Evolutionary conservation across 1,140 invertebrate species (phyloP).

Genomic region (Acyrthosiphon pisum): DNA sequence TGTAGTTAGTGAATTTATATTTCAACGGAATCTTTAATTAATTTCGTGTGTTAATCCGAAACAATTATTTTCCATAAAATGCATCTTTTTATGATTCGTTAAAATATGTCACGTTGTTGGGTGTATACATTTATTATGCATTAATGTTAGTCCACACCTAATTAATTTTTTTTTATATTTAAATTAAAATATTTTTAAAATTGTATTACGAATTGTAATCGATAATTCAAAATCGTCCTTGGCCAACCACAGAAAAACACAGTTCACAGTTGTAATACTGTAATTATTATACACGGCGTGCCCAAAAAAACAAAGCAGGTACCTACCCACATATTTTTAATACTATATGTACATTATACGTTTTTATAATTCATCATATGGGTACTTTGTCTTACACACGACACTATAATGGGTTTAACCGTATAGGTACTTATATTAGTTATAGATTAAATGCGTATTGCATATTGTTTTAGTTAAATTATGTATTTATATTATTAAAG

Average conservation of each 20-base stretch:
- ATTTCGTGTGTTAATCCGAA: background rate
- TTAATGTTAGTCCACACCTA: background rate
- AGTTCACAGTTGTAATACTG: background rate
- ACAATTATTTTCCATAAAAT: background rate
- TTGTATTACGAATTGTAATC: background rate
- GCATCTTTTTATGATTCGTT: background rate
- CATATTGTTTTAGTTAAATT: background rate
- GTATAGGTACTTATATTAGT: too few relatives aligned
- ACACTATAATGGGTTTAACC: background rate
- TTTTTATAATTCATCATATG: background rate
- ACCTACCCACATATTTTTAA: background rate
- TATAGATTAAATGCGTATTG: background rate
- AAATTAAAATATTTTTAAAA: background rate
- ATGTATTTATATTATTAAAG: background rate
- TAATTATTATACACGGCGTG: background rate
- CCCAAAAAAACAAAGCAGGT: background rate
- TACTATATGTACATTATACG: background rate
- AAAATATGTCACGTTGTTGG: background rate
- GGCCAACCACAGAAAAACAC: background rate
- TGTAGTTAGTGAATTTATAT: background rate
- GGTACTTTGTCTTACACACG: background rate
- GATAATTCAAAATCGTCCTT: background rate
- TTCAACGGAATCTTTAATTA: constrained; percentile 19
- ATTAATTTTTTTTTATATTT: background rate
- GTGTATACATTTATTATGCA: background rate